Percentiles rank a stretch among this genome's conserved stretches.
phyloP scores from a whole-genome alignment of 2,113 vertebrate species.

The Uropsilus gracilis region DNA sequence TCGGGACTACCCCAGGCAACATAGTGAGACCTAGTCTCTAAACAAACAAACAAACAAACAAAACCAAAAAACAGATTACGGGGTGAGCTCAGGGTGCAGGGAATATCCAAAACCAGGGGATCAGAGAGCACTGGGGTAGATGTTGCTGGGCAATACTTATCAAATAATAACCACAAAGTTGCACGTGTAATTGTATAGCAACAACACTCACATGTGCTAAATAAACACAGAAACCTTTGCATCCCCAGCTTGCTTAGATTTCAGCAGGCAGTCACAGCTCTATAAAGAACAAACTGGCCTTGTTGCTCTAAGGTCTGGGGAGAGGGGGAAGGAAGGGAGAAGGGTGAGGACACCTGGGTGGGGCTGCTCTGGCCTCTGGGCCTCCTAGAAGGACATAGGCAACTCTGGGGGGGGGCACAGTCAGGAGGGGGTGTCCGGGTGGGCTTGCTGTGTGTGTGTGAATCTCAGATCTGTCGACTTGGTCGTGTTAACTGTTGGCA shows the following conservation, averaged over 20 bases:
- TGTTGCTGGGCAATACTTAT: background rate
- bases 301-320: background rate
- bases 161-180: background rate
- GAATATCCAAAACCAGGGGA: background rate
- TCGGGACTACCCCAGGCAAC: too few relatives aligned
- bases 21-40: too few relatives aligned
- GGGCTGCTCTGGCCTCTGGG: background rate
- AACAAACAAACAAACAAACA: too few relatives aligned
- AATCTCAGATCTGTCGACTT: background rate
- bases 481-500: too few relatives aligned
- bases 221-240: background rate
- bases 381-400: background rate
- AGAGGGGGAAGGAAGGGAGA: background rate
- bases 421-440: too few relatives aligned
- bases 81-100: background rate
- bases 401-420: rapidly evolving
- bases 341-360: background rate
- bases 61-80: too few relatives aligned
- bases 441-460: background rate
- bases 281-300: background rate
- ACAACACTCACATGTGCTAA: background rate
- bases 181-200: background rate
- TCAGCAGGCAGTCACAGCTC: background rate
- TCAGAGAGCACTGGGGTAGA: background rate
- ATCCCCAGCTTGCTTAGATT: background rate